Base-by-base conservation (phyloP, 2,113 vertebrate species). In the Gnathonemus longibarbis region DNA sequence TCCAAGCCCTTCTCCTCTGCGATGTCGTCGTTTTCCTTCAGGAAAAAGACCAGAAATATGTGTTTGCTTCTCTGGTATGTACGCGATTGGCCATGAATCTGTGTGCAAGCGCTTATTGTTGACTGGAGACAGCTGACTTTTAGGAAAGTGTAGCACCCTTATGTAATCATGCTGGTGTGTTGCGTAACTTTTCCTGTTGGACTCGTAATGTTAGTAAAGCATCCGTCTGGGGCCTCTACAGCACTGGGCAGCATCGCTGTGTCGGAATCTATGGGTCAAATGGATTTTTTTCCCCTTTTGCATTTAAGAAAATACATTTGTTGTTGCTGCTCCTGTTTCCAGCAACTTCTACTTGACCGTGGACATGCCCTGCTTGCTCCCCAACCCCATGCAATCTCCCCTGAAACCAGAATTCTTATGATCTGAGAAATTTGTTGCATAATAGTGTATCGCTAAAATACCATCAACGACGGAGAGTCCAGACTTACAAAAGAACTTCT, bases 21-120 rank as follows among this genome's bases (percentile, higher is more conserved):
- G 98, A 98, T 24, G 93, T 98, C 89, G 94, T 99, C 0, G 92
- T 99, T 84, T 99, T 99, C 95, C 97, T 99, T 89, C 98, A 99
- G 93, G 98, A 99, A 93, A 99, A 99, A 92, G 98, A 99, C 93
- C 98, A 99, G 95, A 99, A 98, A 92, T 99, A 98, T 5, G 91
- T 97, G 89, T 99, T 98, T 87, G 97, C 98, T 10, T 97, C 98
- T 92, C 93, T 99, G 97, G 98, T 99, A 49, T 85, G 49, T 90
- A 11, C 27, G 62, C 2, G 15, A 21, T 35, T 77, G 9, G 21
- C 56, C 21, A 42, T 77, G 4, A 84, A 74, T 15, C 85, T 21
- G 4, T 58, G 50, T 56, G 17, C 24, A 42, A 39, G n/a, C 1
- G 52, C 13, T 11, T 10, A 5, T 84, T 87, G 39, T 58, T 89